Conservation (phyloP, 2,888 invertebrate species). For the Lasius platythorax region DNA sequence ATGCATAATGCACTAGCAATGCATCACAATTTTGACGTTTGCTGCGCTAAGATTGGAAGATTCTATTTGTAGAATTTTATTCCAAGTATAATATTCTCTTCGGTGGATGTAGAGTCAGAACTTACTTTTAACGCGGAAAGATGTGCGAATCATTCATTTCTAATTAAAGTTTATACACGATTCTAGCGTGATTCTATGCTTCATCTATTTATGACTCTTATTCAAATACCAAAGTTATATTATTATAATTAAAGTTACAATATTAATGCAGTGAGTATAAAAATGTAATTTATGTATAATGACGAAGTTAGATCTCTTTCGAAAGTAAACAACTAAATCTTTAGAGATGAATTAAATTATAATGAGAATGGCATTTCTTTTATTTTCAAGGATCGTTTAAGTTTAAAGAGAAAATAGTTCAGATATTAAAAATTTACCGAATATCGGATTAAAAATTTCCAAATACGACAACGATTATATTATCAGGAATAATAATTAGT, state of each 20-base stretch:
- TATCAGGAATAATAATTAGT: conserved; percentile 5
- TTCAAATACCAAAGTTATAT: background rate
- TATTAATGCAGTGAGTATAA: background rate
- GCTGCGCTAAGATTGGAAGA: conserved; percentile 14
- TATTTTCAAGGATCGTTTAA: background rate
- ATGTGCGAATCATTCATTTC: conserved; percentile 16
- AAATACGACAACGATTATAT: conserved; percentile 15
- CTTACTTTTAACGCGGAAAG: background rate
- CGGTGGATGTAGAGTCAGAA: background rate
- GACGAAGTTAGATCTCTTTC: background rate
- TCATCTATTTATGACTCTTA: conserved; percentile 7
- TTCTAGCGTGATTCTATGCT: background rate
- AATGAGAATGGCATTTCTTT: background rate
- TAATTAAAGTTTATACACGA: background rate
- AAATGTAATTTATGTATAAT: conserved; percentile 3
- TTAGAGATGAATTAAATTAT: background rate
- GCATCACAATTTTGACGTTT: conserved; percentile 1
- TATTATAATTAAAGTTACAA: too few relatives aligned
- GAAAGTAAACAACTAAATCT: conserved; percentile 3
- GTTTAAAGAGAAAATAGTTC: background rate
- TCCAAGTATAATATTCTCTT: background rate
- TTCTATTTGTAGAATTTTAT: conserved; percentile 36
- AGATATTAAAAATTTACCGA: background rate
- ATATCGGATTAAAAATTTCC: background rate
- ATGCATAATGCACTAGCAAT: conserved; percentile 5